Conservation (phyloP, 2,797 vertebrate genomes). For the Oophaga sylvatica region DNA sequence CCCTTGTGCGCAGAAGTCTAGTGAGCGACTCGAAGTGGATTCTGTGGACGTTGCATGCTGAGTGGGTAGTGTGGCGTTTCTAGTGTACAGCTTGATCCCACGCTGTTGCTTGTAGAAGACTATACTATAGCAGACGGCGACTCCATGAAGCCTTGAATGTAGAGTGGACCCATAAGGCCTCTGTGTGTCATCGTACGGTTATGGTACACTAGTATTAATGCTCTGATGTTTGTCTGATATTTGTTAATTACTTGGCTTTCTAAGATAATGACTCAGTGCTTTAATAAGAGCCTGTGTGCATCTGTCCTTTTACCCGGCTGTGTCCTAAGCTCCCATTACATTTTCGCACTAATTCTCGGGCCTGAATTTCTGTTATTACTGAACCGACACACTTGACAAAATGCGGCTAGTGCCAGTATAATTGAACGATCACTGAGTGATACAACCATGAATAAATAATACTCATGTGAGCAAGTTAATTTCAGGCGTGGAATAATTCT, state of each 20-base stretch:
- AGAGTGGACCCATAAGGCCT: too few species aligned
- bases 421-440: constrained; percentile 13
- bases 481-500: background rate
- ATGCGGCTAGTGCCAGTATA: background rate
- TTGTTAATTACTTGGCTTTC: background rate
- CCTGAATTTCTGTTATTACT: background rate
- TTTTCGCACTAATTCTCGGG: constrained; percentile 3
- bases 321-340: background rate
- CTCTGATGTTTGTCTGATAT: background rate
- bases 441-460: constrained; percentile 2
- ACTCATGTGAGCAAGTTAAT: background rate
- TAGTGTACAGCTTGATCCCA: too few species aligned
- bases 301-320: background rate
- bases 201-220: background rate
- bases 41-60: too few species aligned
- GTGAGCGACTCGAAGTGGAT: too few species aligned
- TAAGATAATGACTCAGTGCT: too few species aligned
- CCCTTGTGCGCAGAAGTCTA: too few species aligned
- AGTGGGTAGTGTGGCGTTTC: too few species aligned
- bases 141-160: too few species aligned
- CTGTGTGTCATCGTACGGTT: too few species aligned
- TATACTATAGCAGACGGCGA: too few species aligned
- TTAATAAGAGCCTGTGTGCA: background rate
- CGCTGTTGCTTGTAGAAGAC: too few species aligned
- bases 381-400: constrained; percentile 12